Base-by-base conservation (phyloP, 2,797 vertebrate species). In the Acanthurus lineatus region DNA sequence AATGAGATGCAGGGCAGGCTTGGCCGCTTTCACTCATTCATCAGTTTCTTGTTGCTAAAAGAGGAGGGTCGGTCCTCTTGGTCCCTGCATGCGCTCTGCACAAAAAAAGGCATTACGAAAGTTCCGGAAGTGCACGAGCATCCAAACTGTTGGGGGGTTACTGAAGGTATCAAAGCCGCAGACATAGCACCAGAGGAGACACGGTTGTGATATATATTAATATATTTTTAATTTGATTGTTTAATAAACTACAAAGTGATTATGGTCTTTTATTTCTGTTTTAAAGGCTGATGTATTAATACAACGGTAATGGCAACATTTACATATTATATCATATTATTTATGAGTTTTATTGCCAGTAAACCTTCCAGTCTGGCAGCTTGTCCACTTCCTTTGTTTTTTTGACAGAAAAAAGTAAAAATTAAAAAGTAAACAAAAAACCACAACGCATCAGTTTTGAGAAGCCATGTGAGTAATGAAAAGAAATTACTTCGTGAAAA, bases 61-160 rank as follows among this genome's bases (percentile, higher is more conserved):
- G 81, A 78, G 82, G 80, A 82, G 85, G 81, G 70, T 72, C 77
- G 78, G 45, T 86, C 58, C 79, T 77, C 72, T 40, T 57, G 72
- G 66, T 79, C 65, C 75, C 76, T 60, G 76, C 83, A 73, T 66
- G 76, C 83, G 84, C 86, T 58, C 76, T 70, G 72, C 79, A 79
- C 62, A 56, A 63, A 66, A 35, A 79, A 78, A 79, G 59, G 66
- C 83, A 84, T 84, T 87, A 88, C 83, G 85, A 89, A 89, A 94
- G 92, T 93, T 90, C 92, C 93, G 93, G 93, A 91, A 92, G 90
- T 88, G 84, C 77, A 61, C 74, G 61, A 81, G 83, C 83, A 78
- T 59, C 77, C 44, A 38, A 81, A 86, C 6, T 79, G 86, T 78
- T 62, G 16, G 32, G 32, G 66, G 77, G 42, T 79, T 60, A 53